A percentile compares a stretch with the other conserved stretches of the same genome.
Evolutionary conservation across 2,113 vertebrate species (phyloP).

Genomic region (Tachuris rubrigastra): DNA sequence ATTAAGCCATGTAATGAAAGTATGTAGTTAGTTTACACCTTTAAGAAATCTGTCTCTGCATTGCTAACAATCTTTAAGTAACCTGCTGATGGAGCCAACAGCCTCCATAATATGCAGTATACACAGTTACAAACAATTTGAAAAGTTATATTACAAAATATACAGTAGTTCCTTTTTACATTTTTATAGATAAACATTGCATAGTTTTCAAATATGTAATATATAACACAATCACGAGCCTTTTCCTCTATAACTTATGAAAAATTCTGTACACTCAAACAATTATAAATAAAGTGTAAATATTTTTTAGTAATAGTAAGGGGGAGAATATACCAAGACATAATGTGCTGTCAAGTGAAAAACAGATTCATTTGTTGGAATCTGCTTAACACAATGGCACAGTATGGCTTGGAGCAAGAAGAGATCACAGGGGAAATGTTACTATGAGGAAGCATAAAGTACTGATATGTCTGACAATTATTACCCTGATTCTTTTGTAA

Average conservation of each 20-base stretch:
- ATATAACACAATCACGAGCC: constrained; percentile 31
- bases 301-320: not conserved
- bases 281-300: constrained; percentile 66
- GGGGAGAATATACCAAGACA: not conserved
- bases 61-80: not conserved
- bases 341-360: not conserved
- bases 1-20: not conserved
- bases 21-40: not conserved
- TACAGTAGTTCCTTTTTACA: constrained; percentile 58
- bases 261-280: constrained; percentile 67
- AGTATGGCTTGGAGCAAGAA: not conserved
- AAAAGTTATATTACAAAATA: constrained; percentile 69
- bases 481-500: not conserved
- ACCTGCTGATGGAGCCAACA: not conserved
- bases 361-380: not conserved
- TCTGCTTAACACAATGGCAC: not conserved
- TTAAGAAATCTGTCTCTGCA: not conserved
- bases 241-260: constrained; percentile 59
- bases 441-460: not conserved
- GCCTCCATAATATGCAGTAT: not conserved
- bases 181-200: constrained; percentile 57
- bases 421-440: not conserved
- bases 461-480: not conserved
- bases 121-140: constrained; percentile 32
- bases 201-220: constrained; percentile 48